phyloP scores from a whole-genome alignment of 2,113 vertebrate genomes.

The Stercorarius parasiticus region DNA sequence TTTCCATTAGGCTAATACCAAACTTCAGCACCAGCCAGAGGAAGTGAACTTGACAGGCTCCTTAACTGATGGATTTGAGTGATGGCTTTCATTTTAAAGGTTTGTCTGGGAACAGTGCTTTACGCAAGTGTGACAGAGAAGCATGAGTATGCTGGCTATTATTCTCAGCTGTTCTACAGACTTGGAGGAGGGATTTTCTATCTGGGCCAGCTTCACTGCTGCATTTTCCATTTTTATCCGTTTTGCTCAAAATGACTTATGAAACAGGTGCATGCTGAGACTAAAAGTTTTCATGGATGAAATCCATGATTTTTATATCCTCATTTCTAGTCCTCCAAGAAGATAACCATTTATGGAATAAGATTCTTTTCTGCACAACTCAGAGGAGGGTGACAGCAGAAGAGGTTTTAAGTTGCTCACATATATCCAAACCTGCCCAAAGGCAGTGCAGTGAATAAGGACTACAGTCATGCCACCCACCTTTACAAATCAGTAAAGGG shows the following conservation, averaged over 20 bases:
- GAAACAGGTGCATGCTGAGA: constrained; percentile 48
- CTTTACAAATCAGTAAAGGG: neutral
- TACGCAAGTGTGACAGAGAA: neutral
- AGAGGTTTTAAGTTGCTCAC: neutral
- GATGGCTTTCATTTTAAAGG: constrained; percentile 20
- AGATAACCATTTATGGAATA: constrained; percentile 45
- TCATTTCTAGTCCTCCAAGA: constrained; percentile 15
- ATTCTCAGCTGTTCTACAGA: constrained; percentile 29
- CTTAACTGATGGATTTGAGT: neutral
- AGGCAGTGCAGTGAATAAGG: neutral
- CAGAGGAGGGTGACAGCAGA: neutral
- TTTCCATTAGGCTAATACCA: neutral
- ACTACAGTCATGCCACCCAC: neutral
- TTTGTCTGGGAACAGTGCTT: neutral
- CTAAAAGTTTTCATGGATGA: constrained; percentile 52
- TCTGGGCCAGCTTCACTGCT: constrained; percentile 24
- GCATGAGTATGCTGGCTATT: constrained; percentile 13
- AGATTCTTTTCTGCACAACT: constrained; percentile 17
- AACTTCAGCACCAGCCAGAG: neutral
- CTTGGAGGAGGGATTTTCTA: constrained; percentile 24
- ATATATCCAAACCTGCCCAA: neutral
- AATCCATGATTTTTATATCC: constrained; percentile 48
- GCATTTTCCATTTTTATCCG: constrained; percentile 36
- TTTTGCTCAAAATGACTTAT: constrained; percentile 34
- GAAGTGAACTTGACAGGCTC: neutral